These are phyloP conservation scores for Ormyrus thymus DNA, from an alignment of 2,888 invertebrate species.

Conservation along the genomic window DNA sequence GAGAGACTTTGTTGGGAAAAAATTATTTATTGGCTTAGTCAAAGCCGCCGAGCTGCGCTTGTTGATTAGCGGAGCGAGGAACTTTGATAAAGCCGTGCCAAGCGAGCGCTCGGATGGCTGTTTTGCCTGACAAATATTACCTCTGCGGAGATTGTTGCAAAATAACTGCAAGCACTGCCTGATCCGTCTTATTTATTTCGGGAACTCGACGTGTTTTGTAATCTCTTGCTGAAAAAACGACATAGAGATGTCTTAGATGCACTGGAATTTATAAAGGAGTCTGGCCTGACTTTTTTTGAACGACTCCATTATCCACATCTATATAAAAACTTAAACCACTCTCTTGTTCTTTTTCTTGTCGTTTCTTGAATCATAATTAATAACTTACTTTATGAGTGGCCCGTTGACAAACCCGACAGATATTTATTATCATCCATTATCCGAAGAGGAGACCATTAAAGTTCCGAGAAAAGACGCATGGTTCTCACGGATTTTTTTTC, in stretches of 20 bases:
- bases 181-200: too few relatives aligned
- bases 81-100: too few relatives aligned
- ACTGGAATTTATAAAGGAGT: too few relatives aligned
- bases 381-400: conserved; percentile 23
- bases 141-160: too few relatives aligned
- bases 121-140: too few relatives aligned
- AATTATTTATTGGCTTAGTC: conserved; percentile 16
- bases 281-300: neutral
- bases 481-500: conserved; percentile 32
- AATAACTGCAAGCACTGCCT: too few relatives aligned
- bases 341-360: neutral
- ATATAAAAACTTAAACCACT: conserved; percentile 15
- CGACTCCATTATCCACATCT: neutral
- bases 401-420: conserved; percentile 44
- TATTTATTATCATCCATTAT: conserved; percentile 42
- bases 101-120: too few relatives aligned
- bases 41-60: too few relatives aligned
- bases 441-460: conserved; percentile 26
- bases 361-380: conserved; percentile 33
- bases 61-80: too few relatives aligned
- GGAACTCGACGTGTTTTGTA: too few relatives aligned
- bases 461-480: conserved; percentile 21
- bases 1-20: conserved; percentile 4
- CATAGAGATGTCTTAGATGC: too few relatives aligned
- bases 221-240: too few relatives aligned